These are phyloP conservation scores for Mallotus villosus DNA, from an alignment of 2,797 vertebrate species.

Conservation along the genomic window DNA sequence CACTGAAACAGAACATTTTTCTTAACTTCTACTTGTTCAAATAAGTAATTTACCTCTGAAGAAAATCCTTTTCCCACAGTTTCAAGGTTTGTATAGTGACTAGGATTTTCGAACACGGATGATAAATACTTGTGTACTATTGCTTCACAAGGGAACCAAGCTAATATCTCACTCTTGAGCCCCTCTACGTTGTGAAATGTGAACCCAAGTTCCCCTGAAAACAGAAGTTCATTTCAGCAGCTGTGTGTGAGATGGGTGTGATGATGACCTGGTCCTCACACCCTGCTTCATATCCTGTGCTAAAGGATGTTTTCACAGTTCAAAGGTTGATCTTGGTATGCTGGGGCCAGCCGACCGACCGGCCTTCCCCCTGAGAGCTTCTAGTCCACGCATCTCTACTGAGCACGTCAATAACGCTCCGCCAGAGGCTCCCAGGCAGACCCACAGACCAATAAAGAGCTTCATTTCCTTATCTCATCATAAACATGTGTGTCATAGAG, in stretches of 20 bases:
- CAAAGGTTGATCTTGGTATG: constrained; percentile 22
- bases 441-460: neutral
- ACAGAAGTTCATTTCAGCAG: constrained; percentile 6
- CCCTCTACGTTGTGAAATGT: constrained; percentile 18
- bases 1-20: neutral
- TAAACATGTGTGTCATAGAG: neutral
- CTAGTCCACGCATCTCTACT: too few relatives aligned
- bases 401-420: too few relatives aligned
- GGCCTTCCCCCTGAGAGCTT: too few relatives aligned
- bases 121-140: neutral
- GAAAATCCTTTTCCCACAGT: constrained; percentile 1
- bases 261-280: constrained; percentile 11
- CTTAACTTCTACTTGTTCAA: neutral
- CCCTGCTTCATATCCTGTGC: constrained; percentile 32
- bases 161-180: neutral
- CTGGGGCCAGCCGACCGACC: neutral
- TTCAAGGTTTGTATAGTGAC: neutral
- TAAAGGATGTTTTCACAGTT: constrained; percentile 15
- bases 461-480: neutral
- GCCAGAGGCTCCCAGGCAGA: too few relatives aligned
- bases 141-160: neutral
- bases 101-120: neutral
- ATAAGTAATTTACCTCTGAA: neutral
- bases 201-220: constrained; percentile 12
- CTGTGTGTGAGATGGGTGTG: constrained; percentile 7